Evolutionary conservation across 2,888 invertebrate species (phyloP), one percentile per base, ranked within the genome.

Genomic region (Amblyteles armatorius): DNA sequence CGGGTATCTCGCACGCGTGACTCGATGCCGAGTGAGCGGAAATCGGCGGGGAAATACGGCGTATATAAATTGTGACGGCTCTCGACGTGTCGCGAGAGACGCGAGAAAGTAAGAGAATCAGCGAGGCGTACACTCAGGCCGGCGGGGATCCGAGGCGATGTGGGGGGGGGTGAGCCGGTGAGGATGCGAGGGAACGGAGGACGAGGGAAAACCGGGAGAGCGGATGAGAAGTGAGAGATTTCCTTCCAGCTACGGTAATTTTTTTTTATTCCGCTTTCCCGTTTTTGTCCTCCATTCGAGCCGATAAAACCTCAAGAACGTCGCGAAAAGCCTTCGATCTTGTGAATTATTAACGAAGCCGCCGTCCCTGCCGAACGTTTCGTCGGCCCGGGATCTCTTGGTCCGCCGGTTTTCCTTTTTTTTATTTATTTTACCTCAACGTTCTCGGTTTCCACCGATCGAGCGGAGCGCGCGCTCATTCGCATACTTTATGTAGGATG

Each of bases 281-380:
- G 76, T 73, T 57, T 36, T 67, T 65, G 16, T 79, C 52, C 60
- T 76, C 68, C 52, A 55, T 63, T 57, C 77, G 55, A 48, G 80
- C 50, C 83, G 87, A 88, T 88, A 87, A 87, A 87, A 88, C 82
- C 78, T 82, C 76, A 71, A 63, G 69, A 81, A 52, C 71, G 86
- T 84, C 69, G 85, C 79, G 81, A 57, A 55, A 52, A 57, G 57
- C 79, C 29, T 63, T 69, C 86, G 86, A 86, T 82, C 84, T 72
- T 63, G 86, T 87, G 87, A 88, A 88, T 88, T 88, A 88, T 88
- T 87, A 87, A 88, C 82, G 81, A 88, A 82, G 76, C 67, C 55
- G 80, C 76, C 78, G 63, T 11, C 40, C 65, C 13, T 13, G 44
- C 44, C 36, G 40, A 67, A 40, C 33, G 40, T 69, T 79, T 36